phyloP scores from a whole-genome alignment of 2,888 invertebrate genomes.

The Leucophenga maculata region DNA sequence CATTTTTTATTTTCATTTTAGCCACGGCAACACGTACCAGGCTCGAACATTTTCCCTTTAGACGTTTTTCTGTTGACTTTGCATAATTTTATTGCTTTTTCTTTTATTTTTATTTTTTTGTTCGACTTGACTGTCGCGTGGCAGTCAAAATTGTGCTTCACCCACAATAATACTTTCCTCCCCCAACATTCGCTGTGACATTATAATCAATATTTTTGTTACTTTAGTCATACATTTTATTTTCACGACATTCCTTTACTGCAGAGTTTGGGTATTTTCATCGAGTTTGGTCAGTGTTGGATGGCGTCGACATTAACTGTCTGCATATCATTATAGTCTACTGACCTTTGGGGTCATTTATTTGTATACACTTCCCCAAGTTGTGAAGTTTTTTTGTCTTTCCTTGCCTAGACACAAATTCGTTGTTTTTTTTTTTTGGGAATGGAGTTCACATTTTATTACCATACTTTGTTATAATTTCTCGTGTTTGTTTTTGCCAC shows the following conservation, averaged over 20 bases:
- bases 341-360: conserved; percentile 19
- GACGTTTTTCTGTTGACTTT: conserved; percentile 62
- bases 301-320: conserved; percentile 27
- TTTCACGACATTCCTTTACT: conserved; percentile 19
- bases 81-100: conserved; percentile 66
- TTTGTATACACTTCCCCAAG: conserved; percentile 17
- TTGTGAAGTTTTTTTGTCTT: conserved; percentile 7
- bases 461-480: conserved; percentile 7
- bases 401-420: too few relatives aligned
- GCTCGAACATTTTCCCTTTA: conserved; percentile 35
- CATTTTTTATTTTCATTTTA: conserved; percentile 46
- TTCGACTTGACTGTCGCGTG: conserved; percentile 46
- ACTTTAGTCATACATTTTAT: conserved; percentile 44
- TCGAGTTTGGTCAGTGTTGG: conserved; percentile 20
- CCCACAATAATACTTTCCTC: background rate
- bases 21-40: conserved; percentile 55
- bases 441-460: too few relatives aligned
- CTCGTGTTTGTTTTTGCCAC: conserved; percentile 32
- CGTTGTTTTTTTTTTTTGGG: too few relatives aligned
- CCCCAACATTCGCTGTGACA: conserved; percentile 52
- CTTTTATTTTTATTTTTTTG: conserved; percentile 62
- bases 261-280: background rate
- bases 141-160: conserved; percentile 8
- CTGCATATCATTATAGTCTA: conserved; percentile 26
- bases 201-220: conserved; percentile 62